Percentiles rank a stretch among this genome's conserved stretches.
Evolutionary conservation across 2,113 vertebrate species (phyloP).

Genomic region (Okapia johnstoni): DNA sequence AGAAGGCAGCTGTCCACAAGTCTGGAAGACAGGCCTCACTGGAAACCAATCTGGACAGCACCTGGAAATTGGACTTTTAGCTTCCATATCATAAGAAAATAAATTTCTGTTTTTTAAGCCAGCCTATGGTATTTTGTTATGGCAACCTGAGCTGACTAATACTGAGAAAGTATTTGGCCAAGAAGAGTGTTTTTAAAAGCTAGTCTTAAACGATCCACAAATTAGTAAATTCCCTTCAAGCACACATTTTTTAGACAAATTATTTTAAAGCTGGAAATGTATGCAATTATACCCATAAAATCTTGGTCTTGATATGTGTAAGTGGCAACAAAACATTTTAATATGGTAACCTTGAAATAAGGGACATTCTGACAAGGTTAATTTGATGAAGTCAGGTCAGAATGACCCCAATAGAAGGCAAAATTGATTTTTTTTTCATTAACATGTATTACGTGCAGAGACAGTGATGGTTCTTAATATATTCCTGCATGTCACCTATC

Average conservation of each 20-base stretch:
- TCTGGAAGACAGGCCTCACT: background rate
- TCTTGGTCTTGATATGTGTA: background rate
- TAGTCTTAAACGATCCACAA: background rate
- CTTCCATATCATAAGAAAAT: background rate
- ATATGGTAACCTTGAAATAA: slow-evolving; percentile 4
- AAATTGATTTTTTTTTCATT: background rate
- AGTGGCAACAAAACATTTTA: background rate
- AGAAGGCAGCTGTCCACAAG: background rate
- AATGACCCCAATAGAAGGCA: background rate
- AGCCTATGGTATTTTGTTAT: background rate
- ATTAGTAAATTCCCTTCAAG: background rate
- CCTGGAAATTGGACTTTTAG: background rate
- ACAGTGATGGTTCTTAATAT: background rate
- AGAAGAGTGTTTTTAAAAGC: background rate
- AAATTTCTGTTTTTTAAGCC: background rate
- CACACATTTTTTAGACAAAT: background rate
- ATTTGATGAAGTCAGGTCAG: background rate
- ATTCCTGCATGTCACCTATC: background rate
- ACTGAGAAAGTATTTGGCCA: background rate
- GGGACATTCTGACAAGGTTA: background rate
- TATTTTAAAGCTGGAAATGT: slow-evolving; percentile 1
- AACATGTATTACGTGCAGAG: background rate
- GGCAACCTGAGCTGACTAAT: background rate
- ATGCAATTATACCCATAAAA: background rate
- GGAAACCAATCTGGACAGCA: background rate